Evolutionary conservation across 1,140 invertebrate genomes (phyloP).

Genomic region (Drosophila subobscura): DNA sequence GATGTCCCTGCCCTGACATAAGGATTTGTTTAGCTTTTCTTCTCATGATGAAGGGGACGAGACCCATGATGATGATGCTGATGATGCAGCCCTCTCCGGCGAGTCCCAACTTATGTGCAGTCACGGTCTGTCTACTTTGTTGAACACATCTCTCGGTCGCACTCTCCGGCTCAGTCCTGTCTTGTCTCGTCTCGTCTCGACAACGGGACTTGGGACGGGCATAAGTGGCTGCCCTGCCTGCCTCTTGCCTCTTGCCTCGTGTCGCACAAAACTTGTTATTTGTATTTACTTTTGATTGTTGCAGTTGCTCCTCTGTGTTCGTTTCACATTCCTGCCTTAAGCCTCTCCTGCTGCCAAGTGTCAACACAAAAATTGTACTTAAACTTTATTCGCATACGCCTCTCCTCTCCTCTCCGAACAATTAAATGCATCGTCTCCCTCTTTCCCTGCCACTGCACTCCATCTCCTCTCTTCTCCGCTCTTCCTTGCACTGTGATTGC

Average conservation of each 20-base stretch:
- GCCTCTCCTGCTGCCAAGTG: constrained; percentile 53
- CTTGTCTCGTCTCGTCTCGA: constrained; percentile 56
- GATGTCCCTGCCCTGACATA: constrained; percentile 49
- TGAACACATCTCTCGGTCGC: constrained; percentile 14
- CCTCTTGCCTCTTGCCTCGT: constrained; percentile 18
- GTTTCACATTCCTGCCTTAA: constrained; percentile 11
- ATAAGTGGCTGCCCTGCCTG: constrained; percentile 72
- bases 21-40: constrained; percentile 60
- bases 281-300: constrained; percentile 77
- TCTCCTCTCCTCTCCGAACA: constrained; percentile 45
- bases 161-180: constrained; percentile 4
- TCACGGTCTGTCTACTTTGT: constrained; percentile 67
- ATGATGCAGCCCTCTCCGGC: constrained; percentile 21
- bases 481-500: constrained; percentile 2
- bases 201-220: constrained; percentile 59
- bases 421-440: constrained; percentile 49
- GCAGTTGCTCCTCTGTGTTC: constrained; percentile 50
- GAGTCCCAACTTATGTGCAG: constrained; percentile 66
- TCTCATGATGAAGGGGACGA: constrained; percentile 73
- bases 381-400: constrained; percentile 37
- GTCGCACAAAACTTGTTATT: constrained; percentile 64
- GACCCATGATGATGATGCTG: constrained; percentile 32
- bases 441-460: neutral
- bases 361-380: constrained; percentile 56
- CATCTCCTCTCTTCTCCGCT: neutral